These are phyloP conservation scores for Macrostomum lignano DNA, from an alignment of 1,140 invertebrate species.

Conservation along the genomic window DNA sequence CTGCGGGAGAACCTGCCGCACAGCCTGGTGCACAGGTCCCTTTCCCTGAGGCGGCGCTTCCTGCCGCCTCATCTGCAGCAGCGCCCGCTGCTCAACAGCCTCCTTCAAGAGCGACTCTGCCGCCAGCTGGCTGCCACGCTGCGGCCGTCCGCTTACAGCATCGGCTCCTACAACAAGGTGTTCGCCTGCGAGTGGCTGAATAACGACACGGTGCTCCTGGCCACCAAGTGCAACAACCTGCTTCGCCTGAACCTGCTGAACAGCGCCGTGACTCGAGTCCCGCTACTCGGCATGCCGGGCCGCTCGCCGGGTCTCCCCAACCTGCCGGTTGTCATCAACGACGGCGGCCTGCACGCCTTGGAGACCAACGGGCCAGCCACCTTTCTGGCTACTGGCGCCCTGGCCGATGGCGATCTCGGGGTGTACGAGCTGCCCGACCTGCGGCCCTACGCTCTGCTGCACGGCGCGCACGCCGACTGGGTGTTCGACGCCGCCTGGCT, in stretches of 20 bases:
- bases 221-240: slow-evolving; percentile 71
- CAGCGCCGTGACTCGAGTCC: neutral
- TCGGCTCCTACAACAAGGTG: slow-evolving; percentile 51
- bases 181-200: slow-evolving; percentile 84
- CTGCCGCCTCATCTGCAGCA: no score
- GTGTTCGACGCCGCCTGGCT: slow-evolving; percentile 82
- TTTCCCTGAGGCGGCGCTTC: no score
- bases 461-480: slow-evolving; percentile 59
- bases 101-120: no score
- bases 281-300: slow-evolving; percentile 1
- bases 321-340: neutral
- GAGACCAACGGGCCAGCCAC: slow-evolving; percentile 70
- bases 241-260: slow-evolving; percentile 2
- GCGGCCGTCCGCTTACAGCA: no score
- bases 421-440: slow-evolving; percentile 66
- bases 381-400: slow-evolving; percentile 60
- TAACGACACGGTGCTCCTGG: slow-evolving; percentile 68
- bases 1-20: no score
- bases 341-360: slow-evolving; percentile 57
- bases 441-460: slow-evolving; percentile 61
- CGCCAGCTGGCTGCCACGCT: no score
- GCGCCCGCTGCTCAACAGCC: no score
- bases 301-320: neutral
- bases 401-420: slow-evolving; percentile 66
- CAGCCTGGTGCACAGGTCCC: no score